Evolutionary conservation across 1,140 invertebrate genomes (phyloP), one percentile per base, ranked within the genome.

Genomic region (Cydia pomonella): DNA sequence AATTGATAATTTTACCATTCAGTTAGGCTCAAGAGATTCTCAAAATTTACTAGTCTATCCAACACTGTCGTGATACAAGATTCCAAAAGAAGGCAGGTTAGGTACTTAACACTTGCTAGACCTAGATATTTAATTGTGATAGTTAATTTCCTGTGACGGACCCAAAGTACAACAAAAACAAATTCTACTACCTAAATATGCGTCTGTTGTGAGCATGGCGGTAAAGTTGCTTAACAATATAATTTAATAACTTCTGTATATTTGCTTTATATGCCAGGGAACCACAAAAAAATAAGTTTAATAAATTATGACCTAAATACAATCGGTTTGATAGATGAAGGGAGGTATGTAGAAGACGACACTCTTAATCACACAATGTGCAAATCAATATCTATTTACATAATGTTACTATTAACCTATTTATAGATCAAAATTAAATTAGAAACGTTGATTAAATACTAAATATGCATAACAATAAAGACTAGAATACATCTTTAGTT

Each of bases 381-480:
- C 83, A 88, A 86, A 86, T 84, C 79, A 84, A 83, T 85, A 87
- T 86, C 83, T 90, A 87, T 88, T 73, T 88, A 89, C 83, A 89
- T 79, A 80, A 79, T 80, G 75, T 84, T 82, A 81, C 80, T 84
- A 79, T 80, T 75, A 81, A 87, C 80, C 79, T 82, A 82, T 86
- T 79, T 84, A 82, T 84, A 83, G 81, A 84, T 87, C 80, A 86
- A 92, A 91, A 90, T 85, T 91, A 89, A 88, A 86, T 86, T 88
- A 77, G 90, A 89, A 89, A 92, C 86, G 87, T 89, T 87, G 84
- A 91, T 92, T 92, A 90, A 86, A 89, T 87, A 89, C 91, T 92
- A 91, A 91, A 92, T 92, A 92, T 88, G 89, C 84, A 84, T 91
- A 92, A 92, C 89, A 92, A 91, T 92, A 89, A 91, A 90, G 90